Conservation (phyloP, 2,797 vertebrate species). For the Argentina silus region DNA sequence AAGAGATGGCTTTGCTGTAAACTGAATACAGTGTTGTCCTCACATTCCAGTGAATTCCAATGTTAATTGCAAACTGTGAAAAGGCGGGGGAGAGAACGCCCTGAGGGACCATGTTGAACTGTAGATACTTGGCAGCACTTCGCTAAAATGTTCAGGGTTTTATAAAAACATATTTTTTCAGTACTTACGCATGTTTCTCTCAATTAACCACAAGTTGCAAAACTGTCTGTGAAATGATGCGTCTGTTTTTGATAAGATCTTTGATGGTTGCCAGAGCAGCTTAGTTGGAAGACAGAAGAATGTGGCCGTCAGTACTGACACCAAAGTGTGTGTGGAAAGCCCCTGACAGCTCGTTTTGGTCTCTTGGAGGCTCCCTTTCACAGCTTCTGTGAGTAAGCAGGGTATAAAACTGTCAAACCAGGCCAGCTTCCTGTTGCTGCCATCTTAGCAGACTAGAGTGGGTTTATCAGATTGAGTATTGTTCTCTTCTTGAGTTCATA, state of each 20-base stretch:
- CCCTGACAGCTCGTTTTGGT: too few species aligned
- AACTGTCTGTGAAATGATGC: background rate
- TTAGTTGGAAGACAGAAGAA: too few species aligned
- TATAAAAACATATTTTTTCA: background rate
- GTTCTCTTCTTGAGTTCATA: too few species aligned
- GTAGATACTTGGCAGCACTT: background rate
- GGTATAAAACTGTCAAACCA: background rate
- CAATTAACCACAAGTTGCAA: background rate
- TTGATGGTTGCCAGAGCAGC: background rate
- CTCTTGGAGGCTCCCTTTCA: too few species aligned
- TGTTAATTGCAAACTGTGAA: background rate
- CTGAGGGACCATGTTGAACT: background rate
- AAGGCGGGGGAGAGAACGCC: background rate
- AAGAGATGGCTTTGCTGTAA: background rate
- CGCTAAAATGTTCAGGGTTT: background rate
- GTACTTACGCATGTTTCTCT: background rate
- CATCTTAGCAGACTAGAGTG: background rate
- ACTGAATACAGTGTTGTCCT: background rate
- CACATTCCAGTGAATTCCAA: background rate
- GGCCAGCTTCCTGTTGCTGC: background rate
- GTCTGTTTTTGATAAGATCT: background rate
- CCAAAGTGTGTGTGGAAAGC: too few species aligned
- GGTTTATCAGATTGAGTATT: background rate
- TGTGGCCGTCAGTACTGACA: too few species aligned
- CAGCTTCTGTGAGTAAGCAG: too few species aligned